Base-by-base conservation (phyloP, 2,888 invertebrate genomes). In the Notocelia uddmanniana region DNA sequence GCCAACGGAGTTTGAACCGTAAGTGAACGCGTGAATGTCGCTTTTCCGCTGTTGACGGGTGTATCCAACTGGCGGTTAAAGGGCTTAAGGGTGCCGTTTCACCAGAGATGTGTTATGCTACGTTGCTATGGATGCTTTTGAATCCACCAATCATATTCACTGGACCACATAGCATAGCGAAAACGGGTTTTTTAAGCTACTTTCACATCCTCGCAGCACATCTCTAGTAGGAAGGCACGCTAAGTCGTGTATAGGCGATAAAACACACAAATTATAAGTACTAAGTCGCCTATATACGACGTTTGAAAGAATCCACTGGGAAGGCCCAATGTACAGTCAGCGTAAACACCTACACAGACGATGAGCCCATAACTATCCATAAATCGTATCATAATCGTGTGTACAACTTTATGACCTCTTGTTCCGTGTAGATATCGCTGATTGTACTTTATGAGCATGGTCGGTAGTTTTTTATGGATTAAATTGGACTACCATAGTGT, bases 301-400 rank as follows among this genome's bases (percentile, higher is more conserved):
- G 3, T 41, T 41, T 5, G 41, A 19, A 48, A 48, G 21, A 15
- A 41, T 34, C 21, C 59, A 59, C 59, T n/a, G 41, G 41, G 59
- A 60, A 37, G 23, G 41, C 41, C 15, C 3, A 15, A 41, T 21
- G 60, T 59, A 58, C 57, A 57, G 18, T 58, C 59, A 37, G 26
- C n/a, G n/a, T 10, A n/a, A 37, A 41, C 23, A 37, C 21, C 37
- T 59, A 23, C 41, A 41, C 31, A 18, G 57, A 19, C 8, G 34
- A 18, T 15, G 13, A 23, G n/a, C 26, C 21, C 37, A 59, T 21
- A 41, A 34, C 37, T 15, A 21, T 37, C 2, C 19, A 37, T 21
- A 41, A 21, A 41, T 21, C 2, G 9, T n/a, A 8, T 45, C 10
- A 2, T 45, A 50, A 10, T 19, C 10, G 19, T 50, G 1, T 9